Conservation (phyloP, 2,888 invertebrate genomes). For the Cyclophora punctaria region DNA sequence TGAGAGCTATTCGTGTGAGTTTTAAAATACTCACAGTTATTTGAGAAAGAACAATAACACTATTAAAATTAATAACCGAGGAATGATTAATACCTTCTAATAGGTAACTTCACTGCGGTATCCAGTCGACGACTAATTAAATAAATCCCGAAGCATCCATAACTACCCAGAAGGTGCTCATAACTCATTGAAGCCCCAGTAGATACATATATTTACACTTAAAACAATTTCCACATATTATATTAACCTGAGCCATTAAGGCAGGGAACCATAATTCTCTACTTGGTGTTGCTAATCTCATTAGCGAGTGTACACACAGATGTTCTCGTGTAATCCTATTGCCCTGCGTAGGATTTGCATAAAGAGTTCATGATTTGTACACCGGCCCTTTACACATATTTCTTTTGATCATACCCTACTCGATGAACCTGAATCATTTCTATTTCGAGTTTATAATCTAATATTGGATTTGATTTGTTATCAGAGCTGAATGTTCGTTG, state of each 20-base stretch:
- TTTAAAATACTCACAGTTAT: too few species aligned
- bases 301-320: slow-evolving; percentile 56
- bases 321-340: slow-evolving; percentile 49
- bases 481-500: neutral
- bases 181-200: too few species aligned
- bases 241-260: slow-evolving; percentile 30
- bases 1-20: too few species aligned
- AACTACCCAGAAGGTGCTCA: too few species aligned
- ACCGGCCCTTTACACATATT: slow-evolving; percentile 17
- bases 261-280: slow-evolving; percentile 26
- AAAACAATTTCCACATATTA: slow-evolving; percentile 23
- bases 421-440: neutral
- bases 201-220: slow-evolving; percentile 2
- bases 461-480: slow-evolving; percentile 3
- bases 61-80: too few species aligned
- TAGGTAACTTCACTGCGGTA: too few species aligned
- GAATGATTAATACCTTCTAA: too few species aligned
- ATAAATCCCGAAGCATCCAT: too few species aligned
- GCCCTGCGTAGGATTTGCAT: slow-evolving; percentile 42
- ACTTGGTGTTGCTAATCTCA: slow-evolving; percentile 53
- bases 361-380: slow-evolving; percentile 25
- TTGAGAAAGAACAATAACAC: too few species aligned
- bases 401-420: slow-evolving; percentile 10
- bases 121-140: too few species aligned
- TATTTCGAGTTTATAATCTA: neutral